Base-by-base conservation (phyloP, 2,113 vertebrate species). In the Ptychochromis oligacanthus region DNA sequence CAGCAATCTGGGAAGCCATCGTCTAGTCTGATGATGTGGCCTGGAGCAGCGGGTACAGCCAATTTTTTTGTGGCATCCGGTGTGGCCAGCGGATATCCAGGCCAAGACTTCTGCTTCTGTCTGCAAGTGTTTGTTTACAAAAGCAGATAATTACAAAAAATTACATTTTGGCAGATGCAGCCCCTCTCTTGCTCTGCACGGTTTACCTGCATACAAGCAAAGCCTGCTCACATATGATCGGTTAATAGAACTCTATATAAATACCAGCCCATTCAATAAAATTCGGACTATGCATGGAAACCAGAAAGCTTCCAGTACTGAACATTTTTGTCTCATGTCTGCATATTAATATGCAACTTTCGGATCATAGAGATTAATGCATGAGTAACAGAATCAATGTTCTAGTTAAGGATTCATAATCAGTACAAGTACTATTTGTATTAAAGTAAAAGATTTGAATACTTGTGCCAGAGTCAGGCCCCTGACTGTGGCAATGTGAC, bases 321-420 rank as follows among this genome's bases (percentile, higher is more conserved):
- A n/a, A n/a, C n/a, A n/a, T n/a, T n/a, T n/a, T n/a, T n/a, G n/a
- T n/a, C n/a, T n/a, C n/a, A n/a, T 72, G 43, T 52, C 31, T 10
- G 1, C 26, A 28, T 72, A 31, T 49, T 70, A 70, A 70, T 1
- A 70, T 67, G 24, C 62, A 65, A 7, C 62, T 43, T 24, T 43
- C 7, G 26, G 62, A 67, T 67, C 22, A 46, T 46, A 65, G 14
- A 65, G n/a, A 26, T 67, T 46, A n/a, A 46, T 26, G 22, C 62
- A 43, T 2, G 0, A 22, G 0, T 4, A 67, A 26, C 14, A 46
- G 46, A 67, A 0, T 1, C 0, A 7, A 24, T 43, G 38, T n/a
- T 26, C 38, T 67, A 24, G 40, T 1, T 12, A 18, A 17, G 17
- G 24, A 3, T 28, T 49, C 1, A 70, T 49, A 49, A 28, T 70